Evolutionary conservation across 1,140 invertebrate species (phyloP).

Genomic region (Dendrolimus kikuchii): DNA sequence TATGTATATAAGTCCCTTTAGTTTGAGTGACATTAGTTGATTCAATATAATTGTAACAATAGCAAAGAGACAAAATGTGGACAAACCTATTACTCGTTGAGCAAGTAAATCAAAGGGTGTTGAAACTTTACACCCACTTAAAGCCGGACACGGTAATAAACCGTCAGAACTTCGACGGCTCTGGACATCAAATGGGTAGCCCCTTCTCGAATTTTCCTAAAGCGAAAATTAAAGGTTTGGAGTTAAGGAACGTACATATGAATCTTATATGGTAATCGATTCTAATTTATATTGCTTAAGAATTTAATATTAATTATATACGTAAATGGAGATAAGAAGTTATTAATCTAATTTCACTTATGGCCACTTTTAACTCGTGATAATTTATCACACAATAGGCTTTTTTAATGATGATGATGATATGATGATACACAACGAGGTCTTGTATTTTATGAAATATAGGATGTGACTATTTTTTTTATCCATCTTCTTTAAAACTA

Average conservation of each 20-base stretch:
- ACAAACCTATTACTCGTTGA: conserved; percentile 49
- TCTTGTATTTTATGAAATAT: no score
- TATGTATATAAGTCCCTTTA: no score
- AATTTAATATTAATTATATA: no score
- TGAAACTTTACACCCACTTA: conserved; percentile 72
- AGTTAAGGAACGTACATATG: conserved; percentile 17
- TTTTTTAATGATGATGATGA: no score
- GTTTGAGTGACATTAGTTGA: not conserved
- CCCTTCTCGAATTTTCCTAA: conserved; percentile 60
- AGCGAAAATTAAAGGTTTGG: conserved; percentile 62
- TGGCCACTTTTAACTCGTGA: no score
- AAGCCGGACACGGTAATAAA: conserved; percentile 71
- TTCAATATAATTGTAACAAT: conserved; percentile 23
- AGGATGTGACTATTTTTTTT: no score
- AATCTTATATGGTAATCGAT: not conserved
- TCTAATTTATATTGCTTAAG: not conserved
- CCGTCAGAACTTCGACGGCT: conserved; percentile 64
- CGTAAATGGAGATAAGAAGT: no score
- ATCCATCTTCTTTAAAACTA: no score
- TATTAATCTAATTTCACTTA: no score
- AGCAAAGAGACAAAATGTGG: conserved; percentile 38
- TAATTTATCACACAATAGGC: no score
- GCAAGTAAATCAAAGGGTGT: conserved; percentile 71
- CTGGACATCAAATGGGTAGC: conserved; percentile 65
- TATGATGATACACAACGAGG: no score